Evolutionary conservation across 2,113 vertebrate species (phyloP).

Genomic region (Sphaerodactylus townsendi): DNA sequence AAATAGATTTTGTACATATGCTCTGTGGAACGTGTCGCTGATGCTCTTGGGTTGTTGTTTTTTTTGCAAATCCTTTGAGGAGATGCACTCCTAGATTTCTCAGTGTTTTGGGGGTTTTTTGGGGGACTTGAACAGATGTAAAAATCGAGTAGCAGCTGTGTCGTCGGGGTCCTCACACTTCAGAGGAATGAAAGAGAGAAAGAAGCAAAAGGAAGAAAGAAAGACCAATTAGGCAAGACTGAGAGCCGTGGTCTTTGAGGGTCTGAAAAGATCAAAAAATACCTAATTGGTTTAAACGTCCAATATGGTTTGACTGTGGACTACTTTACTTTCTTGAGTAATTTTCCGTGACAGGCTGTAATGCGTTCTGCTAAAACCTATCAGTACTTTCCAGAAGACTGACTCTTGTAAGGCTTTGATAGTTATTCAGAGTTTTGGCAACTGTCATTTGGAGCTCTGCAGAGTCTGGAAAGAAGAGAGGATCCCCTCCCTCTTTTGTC

Average conservation of each 20-base stretch:
- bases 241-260: neutral
- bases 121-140: neutral
- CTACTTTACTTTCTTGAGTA: neutral
- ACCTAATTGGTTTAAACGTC: neutral
- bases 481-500: neutral
- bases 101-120: no score
- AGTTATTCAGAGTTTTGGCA: neutral
- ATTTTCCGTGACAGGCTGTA: constrained; percentile 17
- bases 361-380: neutral
- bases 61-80: no score
- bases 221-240: neutral
- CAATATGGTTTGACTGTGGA: constrained; percentile 11
- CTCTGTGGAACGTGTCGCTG: no score
- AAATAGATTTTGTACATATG: no score
- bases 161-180: neutral
- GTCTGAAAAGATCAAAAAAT: constrained; percentile 28
- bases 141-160: neutral
- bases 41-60: no score
- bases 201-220: neutral
- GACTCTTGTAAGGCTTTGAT: neutral
- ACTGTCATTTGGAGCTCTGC: neutral
- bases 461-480: neutral
- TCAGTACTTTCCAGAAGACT: constrained; percentile 5
- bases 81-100: no score
- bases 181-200: neutral